Conservation (phyloP, 2,797 vertebrate species). For the Spinus pinus region DNA sequence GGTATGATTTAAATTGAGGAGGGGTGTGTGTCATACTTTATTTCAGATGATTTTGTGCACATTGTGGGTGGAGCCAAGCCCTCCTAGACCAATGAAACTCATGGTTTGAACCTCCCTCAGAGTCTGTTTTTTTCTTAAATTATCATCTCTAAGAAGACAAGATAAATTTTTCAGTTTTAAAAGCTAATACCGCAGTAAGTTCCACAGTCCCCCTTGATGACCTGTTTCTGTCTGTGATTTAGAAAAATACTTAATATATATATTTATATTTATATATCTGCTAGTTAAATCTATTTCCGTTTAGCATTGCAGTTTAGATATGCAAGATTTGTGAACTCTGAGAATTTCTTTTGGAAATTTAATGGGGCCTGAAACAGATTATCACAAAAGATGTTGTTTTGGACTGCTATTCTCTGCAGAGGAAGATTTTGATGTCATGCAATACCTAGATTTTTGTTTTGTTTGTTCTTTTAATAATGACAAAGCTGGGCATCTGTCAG, state of each 20-base stretch:
- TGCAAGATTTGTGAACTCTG: background rate
- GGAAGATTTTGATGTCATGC: background rate
- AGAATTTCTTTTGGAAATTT: background rate
- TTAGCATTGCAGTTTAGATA: background rate
- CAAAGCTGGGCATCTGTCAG: background rate
- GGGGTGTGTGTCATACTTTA: background rate
- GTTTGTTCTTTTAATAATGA: background rate
- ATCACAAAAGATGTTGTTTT: background rate
- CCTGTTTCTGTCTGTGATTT: background rate
- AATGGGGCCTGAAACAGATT: background rate
- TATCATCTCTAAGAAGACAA: background rate
- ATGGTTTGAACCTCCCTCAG: background rate
- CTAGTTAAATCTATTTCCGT: background rate
- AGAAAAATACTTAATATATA: background rate
- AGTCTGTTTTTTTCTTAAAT: background rate
- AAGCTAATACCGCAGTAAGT: fast-evolving
- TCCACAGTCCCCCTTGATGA: background rate
- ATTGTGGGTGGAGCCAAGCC: background rate
- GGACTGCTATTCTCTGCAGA: background rate
- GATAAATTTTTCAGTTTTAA: background rate
- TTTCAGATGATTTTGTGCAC: background rate
- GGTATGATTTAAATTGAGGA: background rate
- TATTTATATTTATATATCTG: background rate
- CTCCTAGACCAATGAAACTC: background rate
- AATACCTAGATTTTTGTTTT: background rate